Conservation (phyloP, 2,113 vertebrate species). For the Heteronetta atricapilla region DNA sequence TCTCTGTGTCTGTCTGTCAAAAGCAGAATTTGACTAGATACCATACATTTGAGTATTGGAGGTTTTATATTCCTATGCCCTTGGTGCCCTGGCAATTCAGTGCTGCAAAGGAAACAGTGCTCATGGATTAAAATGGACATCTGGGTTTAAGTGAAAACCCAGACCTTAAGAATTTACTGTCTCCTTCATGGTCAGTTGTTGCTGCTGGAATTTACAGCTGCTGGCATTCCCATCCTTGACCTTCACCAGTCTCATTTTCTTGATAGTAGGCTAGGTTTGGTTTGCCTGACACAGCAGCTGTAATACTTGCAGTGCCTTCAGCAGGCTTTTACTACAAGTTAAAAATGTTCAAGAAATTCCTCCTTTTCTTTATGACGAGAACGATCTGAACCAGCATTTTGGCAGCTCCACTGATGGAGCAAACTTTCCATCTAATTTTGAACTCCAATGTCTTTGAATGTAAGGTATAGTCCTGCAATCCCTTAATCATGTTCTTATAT, state of each 20-base stretch:
- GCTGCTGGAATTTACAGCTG: not conserved
- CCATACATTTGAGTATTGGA: fast-evolving
- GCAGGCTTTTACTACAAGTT: not conserved
- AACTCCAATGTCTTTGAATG: not conserved
- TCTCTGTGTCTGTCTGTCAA: not conserved
- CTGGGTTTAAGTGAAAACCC: not conserved
- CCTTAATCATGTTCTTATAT: not conserved
- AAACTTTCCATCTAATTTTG: not conserved
- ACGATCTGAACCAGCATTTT: not conserved
- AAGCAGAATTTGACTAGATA: not conserved
- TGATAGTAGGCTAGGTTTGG: not conserved
- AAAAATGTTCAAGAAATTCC: not conserved
- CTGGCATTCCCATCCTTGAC: not conserved
- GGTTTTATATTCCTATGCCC: not conserved
- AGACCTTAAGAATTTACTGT: not conserved
- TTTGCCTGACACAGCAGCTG: not conserved
- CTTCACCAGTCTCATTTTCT: not conserved
- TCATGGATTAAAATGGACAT: not conserved
- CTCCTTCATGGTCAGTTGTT: not conserved
- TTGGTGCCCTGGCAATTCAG: not conserved
- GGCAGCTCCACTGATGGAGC: not conserved
- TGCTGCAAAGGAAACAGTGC: not conserved
- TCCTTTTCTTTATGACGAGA: not conserved
- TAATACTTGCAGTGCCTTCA: not conserved
- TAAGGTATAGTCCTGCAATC: not conserved